These are phyloP conservation scores for Cavia aperea DNA, from an alignment of 2,113 vertebrate genomes.

Conservation along the genomic window DNA sequence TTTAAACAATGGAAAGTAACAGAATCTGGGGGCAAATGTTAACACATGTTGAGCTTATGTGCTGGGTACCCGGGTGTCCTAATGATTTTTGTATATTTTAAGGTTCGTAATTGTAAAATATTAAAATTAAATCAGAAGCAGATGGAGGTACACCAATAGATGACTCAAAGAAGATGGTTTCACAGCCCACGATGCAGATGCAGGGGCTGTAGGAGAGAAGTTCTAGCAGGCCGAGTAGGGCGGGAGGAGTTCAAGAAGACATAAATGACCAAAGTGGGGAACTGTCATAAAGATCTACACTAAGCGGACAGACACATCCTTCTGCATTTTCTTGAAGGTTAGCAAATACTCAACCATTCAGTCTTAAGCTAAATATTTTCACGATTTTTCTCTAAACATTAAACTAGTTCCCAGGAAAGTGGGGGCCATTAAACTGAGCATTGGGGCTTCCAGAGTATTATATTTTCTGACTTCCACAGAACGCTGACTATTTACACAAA, in stretches of 20 bases:
- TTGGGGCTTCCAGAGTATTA: not conserved
- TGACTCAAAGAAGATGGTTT: not conserved
- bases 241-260: not conserved
- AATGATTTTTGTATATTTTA: slow-evolving; percentile 13
- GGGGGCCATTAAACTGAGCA: not conserved
- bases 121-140: slow-evolving; percentile 33
- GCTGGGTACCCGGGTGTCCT: not conserved
- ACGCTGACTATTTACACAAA: not conserved
- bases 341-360: not conserved
- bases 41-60: not conserved
- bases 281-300: no score
- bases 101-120: slow-evolving; percentile 19
- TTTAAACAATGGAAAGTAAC: not conserved
- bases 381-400: not conserved
- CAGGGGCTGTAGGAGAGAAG: not conserved
- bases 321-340: not conserved
- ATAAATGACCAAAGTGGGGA: accelerated
- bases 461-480: not conserved
- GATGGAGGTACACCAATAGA: not conserved
- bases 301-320: not conserved
- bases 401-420: not conserved
- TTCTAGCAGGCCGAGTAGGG: not conserved
- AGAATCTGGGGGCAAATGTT: not conserved
- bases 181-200: not conserved
- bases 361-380: not conserved